Evolutionary conservation across 1,140 invertebrate genomes (phyloP), one percentile per base, ranked within the genome.

Genomic region (Macrostomum lignano): DNA sequence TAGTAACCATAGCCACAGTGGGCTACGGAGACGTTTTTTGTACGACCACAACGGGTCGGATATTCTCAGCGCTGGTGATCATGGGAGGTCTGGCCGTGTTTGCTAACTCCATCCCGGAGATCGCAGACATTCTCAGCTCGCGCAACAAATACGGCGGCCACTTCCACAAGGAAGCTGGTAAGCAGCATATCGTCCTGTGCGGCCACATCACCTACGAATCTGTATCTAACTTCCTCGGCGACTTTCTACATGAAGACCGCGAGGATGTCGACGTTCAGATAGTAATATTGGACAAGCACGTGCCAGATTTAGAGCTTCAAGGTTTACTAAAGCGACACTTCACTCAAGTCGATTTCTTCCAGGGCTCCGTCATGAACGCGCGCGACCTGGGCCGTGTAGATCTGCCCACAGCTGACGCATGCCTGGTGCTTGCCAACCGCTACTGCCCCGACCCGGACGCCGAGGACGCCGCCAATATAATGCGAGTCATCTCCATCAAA

Each of bases 401-500:
- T 82, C 79, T 93, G 40, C 79, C 88, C 52, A 77, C 88, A 69
- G 88, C 86, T 38, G 88, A 98, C 61, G 88, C 86, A 39, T 96
- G 88, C 63, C 66, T 98, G 45, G 81, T 94, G 43, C 65, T 96
- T 53, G 84, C 84, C 42, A 93, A 96, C 61, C 93, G 93, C 61
- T 93, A 93, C 61, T 93, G 84, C 60, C 76, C 86, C 63, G 84
- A 93, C 64, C 82, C 84, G n/a, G 84, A 94, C 55, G 84, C 82
- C 33, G 65, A 67, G 64, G 86, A 96, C 65, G 84, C 84, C 38
- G 84, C 82, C 33, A 96, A 94, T 59, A 96, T 94, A 48, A 94
- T 94, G 84, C 67, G 84, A 55, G 86, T 93, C 36, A 94, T 94
- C 52, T 91, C 84, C 36, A 93, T 96, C 47, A 96, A 96, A 66